phyloP scores from a whole-genome alignment of 2,113 vertebrate species.

The Hystrix brachyura region DNA sequence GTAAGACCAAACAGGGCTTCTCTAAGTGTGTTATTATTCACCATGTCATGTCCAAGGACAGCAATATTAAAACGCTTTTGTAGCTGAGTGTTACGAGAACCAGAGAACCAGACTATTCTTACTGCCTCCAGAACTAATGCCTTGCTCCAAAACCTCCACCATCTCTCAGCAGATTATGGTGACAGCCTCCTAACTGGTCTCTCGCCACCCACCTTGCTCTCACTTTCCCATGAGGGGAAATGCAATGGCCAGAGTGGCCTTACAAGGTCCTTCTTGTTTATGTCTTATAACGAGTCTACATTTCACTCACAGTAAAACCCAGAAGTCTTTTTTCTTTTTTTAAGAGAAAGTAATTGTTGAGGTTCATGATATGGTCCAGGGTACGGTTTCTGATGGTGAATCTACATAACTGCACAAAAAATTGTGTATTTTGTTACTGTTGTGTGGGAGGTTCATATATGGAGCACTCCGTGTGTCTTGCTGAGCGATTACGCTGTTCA shows the following conservation, averaged over 20 bases:
- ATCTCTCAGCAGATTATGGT: neutral
- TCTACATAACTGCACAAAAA: neutral
- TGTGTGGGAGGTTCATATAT: rapidly evolving
- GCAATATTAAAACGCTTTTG: neutral
- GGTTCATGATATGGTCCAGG: neutral
- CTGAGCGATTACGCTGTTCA: neutral
- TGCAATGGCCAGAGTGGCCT: neutral
- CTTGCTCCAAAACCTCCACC: neutral
- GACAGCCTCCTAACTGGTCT: neutral
- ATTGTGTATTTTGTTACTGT: neutral
- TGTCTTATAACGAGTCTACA: neutral
- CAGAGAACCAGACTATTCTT: neutral
- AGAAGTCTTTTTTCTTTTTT: neutral
- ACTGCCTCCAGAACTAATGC: neutral
- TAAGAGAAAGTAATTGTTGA: neutral
- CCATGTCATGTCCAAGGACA: neutral
- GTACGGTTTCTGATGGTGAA: neutral
- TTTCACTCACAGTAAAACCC: neutral
- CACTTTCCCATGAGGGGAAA: neutral
- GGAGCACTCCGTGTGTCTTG: neutral
- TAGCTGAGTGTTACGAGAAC: neutral
- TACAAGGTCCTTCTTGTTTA: neutral
- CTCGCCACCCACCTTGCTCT: neutral
- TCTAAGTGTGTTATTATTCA: neutral
- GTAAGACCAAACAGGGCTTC: neutral